Conservation (phyloP, 2,888 invertebrate species). For the Harpalus rufipes region DNA sequence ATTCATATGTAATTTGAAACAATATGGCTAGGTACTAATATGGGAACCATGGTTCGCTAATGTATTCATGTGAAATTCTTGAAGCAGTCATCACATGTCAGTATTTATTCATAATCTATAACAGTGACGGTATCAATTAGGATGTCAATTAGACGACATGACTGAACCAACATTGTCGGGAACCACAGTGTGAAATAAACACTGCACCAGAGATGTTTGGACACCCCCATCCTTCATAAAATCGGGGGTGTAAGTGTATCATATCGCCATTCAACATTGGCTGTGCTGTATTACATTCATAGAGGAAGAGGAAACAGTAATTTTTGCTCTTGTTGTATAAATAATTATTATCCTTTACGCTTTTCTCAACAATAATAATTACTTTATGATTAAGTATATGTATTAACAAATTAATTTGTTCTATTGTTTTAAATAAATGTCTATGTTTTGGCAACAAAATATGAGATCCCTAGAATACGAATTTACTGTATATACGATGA, state of each 20-base stretch:
- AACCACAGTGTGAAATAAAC: slow-evolving; percentile 61
- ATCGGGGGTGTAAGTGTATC: slow-evolving; percentile 15
- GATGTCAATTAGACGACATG: slow-evolving; percentile 56
- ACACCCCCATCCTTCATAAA: slow-evolving; percentile 31
- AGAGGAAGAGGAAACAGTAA: no score
- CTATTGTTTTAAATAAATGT: no score
- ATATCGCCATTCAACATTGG: slow-evolving; percentile 10
- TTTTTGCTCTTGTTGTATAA: no score
- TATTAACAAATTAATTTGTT: no score
- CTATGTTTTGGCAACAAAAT: no score
- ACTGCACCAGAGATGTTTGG: slow-evolving; percentile 25
- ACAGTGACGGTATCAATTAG: slow-evolving; percentile 56
- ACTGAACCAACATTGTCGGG: slow-evolving; percentile 55
- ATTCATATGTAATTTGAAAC: background rate
- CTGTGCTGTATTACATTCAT: background rate
- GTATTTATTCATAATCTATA: slow-evolving; percentile 48
- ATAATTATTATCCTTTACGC: no score
- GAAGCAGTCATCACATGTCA: slow-evolving; percentile 19
- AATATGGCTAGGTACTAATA: background rate
- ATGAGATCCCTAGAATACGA: no score
- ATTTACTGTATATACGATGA: no score
- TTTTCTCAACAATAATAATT: no score
- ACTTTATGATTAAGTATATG: no score
- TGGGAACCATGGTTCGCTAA: slow-evolving; percentile 15
- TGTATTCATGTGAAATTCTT: slow-evolving; percentile 56